Percentiles rank a stretch among this genome's conserved stretches.
Conservation (phyloP, 2,888 invertebrate species). For the Plebejus melissa region DNA sequence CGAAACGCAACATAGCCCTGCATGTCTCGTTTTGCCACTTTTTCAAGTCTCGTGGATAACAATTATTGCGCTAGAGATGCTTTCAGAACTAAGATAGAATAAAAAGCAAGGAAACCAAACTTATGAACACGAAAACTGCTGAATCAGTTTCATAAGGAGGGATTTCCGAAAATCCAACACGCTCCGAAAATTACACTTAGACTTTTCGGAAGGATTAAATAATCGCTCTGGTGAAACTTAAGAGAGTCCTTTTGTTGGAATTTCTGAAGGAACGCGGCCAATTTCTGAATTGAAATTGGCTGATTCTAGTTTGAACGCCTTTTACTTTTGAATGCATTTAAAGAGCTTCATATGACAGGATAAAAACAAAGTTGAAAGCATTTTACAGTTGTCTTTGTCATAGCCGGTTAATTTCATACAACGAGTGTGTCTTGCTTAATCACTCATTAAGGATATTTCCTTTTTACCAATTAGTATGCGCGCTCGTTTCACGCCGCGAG, state of each 20-base stretch:
- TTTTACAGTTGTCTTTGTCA: slow-evolving; percentile 22
- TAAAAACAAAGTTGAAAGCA: slow-evolving; percentile 13
- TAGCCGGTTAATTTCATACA: slow-evolving; percentile 14
- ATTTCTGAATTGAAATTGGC: neutral
- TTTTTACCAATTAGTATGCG: slow-evolving; percentile 69
- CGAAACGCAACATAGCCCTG: too few species aligned
- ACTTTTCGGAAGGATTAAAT: slow-evolving; percentile 13
- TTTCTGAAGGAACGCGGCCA: neutral
- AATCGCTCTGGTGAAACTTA: slow-evolving; percentile 5
- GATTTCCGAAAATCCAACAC: neutral
- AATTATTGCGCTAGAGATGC: neutral
- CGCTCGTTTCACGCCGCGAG: slow-evolving; percentile 56
- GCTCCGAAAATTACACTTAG: slow-evolving; percentile 7
- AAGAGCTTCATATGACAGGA: neutral
- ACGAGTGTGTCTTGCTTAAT: slow-evolving; percentile 55
- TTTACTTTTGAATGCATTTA: neutral
- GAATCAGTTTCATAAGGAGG: slow-evolving; percentile 8
- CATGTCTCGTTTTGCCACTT: neutral
- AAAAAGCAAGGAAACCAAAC: neutral
- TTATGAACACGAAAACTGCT: slow-evolving; percentile 21
- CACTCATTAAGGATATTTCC: slow-evolving; percentile 75
- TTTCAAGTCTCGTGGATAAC: neutral
- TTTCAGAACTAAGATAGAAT: neutral
- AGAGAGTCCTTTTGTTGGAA: slow-evolving; percentile 1
- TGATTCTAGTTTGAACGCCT: neutral